Evolutionary conservation across 2,113 vertebrate genomes (phyloP).

Genomic region (Malaclemys terrapin): DNA sequence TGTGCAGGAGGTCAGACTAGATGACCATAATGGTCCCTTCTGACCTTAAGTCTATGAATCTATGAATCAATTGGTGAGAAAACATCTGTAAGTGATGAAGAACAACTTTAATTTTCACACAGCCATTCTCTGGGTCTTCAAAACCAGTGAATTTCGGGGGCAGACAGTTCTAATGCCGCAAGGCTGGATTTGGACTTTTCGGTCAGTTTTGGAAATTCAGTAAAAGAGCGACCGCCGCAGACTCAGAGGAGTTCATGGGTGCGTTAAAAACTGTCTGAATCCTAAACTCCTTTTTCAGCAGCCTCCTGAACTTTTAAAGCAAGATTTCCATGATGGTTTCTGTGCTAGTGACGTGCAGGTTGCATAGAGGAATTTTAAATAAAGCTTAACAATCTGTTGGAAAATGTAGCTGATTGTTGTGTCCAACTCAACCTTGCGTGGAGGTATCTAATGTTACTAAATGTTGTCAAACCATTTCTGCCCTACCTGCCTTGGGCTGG

Average conservation of each 20-base stretch:
- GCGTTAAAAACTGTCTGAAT: neutral
- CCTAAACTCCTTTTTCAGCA: neutral
- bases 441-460: neutral
- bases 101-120: neutral
- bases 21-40: too few species aligned
- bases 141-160: too few species aligned
- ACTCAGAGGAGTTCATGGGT: neutral
- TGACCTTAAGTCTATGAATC: too few species aligned
- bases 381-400: neutral
- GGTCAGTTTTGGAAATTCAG: neutral
- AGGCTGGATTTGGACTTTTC: neutral
- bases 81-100: neutral
- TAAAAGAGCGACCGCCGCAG: neutral
- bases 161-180: too few species aligned
- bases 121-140: too few species aligned
- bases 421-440: too few species aligned
- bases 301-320: neutral
- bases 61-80: neutral
- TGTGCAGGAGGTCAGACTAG: too few species aligned
- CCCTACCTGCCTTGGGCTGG: too few species aligned
- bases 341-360: neutral
- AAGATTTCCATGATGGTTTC: neutral
- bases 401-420: neutral
- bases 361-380: neutral
- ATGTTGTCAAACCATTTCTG: neutral